These are phyloP conservation scores for Sipha flava DNA, from an alignment of 1,140 invertebrate species.

Conservation along the genomic window DNA sequence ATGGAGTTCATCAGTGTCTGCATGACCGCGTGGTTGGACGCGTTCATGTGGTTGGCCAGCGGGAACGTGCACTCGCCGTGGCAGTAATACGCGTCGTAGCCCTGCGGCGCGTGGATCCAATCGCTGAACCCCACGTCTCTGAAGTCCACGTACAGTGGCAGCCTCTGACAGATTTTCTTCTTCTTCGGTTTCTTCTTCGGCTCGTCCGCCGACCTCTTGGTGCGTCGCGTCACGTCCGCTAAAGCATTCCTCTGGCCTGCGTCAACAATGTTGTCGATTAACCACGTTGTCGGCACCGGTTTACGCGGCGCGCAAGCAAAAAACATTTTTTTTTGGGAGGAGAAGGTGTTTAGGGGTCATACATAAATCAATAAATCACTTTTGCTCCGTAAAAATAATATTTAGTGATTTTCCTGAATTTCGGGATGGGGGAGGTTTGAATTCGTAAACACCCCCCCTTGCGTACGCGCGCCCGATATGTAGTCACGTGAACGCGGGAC, in stretches of 20 bases:
- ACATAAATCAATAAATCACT: too few species aligned
- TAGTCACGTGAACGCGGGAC: too few species aligned
- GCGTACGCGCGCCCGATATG: too few species aligned
- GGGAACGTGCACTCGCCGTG: conserved; percentile 90
- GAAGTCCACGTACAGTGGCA: conserved; percentile 91
- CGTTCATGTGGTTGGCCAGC: conserved; percentile 83
- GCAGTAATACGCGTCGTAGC: conserved; percentile 93
- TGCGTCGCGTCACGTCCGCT: conserved; percentile 32
- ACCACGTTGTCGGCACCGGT: too few species aligned
- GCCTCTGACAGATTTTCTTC: conserved; percentile 76
- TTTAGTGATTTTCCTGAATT: too few species aligned
- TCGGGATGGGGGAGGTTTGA: too few species aligned
- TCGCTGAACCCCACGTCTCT: conserved; percentile 94
- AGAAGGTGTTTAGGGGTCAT: too few species aligned
- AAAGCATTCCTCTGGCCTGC: not conserved
- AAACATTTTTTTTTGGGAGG: too few species aligned
- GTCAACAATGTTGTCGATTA: too few species aligned
- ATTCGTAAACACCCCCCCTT: too few species aligned
- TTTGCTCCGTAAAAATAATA: too few species aligned
- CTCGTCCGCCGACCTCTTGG: conserved; percentile 40
- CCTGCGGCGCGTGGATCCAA: conserved; percentile 95
- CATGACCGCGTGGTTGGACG: conserved; percentile 97
- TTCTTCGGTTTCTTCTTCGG: conserved; percentile 43
- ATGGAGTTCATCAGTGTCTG: conserved; percentile 92
- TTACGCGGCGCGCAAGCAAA: too few species aligned